Base-by-base conservation (phyloP, 2,888 invertebrate species). In the Phengaris arion region DNA sequence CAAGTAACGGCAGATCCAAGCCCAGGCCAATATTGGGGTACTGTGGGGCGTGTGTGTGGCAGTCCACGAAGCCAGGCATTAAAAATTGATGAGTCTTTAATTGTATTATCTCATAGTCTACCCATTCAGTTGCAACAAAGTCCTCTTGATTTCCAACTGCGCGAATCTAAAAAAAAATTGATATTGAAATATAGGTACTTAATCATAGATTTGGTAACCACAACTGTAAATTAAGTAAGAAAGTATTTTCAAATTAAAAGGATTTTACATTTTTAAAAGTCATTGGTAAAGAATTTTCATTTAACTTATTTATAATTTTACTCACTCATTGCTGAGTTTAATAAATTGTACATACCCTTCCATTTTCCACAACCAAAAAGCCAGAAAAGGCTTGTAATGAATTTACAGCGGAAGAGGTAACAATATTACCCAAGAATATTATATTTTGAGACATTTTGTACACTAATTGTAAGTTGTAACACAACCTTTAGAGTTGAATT, bases 21-120 rank as follows among this genome's bases (percentile, higher is more conserved):
- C 98, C 98, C 12, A 97, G 89, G 0, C 98, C 98, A 76, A 96
- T 92, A 88, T 98, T 98, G 0, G 97, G 97, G 81, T 97, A 96
- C 89, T 98, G 98, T 0, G 97, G 96, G 0, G 98, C 98, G 91
- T 98, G 98, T 10, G 97, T 96, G 85, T 98, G 98, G 45, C 97
- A 96, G 87, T 98, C 98, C 3, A 98, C 94, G 77, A 98, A 95
- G 0, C 98, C 98, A 0, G 98, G 98, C 86, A 98, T 96, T 13
- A 98, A 85, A 83, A 98, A 96, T 87, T 97, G 96, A 74, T 89
- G 87, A 6, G 82, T 76, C 9, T 74, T 78, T 59, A 93, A 77
- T 7, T 82, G 78, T 12, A 85, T 82, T 35, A 88, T 78, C 77
- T 81, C 82, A 72, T 68, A 68, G 48, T 57, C 74, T n/a, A 15